These are phyloP conservation scores for Anarrhichthys ocellatus DNA, from an alignment of 2,113 vertebrate genomes.

Conservation along the genomic window DNA sequence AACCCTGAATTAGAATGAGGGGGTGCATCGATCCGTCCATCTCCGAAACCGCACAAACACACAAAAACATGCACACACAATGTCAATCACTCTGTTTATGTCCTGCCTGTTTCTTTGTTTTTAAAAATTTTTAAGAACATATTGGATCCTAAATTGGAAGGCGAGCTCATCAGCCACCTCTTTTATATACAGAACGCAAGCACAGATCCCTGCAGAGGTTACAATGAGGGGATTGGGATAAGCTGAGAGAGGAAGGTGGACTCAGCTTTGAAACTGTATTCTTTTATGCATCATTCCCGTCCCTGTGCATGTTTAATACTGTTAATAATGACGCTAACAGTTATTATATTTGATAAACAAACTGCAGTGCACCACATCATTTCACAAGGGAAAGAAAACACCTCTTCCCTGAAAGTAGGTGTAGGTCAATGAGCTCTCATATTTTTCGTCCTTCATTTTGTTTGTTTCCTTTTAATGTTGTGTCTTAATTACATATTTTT, in stretches of 20 bases:
- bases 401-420: slow-evolving; percentile 4
- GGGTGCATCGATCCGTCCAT: slow-evolving; percentile 8
- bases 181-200: slow-evolving; percentile 24
- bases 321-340: slow-evolving; percentile 3
- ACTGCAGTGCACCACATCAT: slow-evolving; percentile 6
- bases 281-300: slow-evolving; percentile 2
- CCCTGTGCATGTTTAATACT: slow-evolving; percentile 11
- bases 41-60: not conserved
- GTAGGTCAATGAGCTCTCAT: not conserved
- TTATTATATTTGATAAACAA: not conserved
- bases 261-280: slow-evolving; percentile 23
- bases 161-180: slow-evolving; percentile 17
- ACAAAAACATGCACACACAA: not conserved
- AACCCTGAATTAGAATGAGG: slow-evolving; percentile 23
- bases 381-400: not conserved
- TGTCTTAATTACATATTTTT: not conserved
- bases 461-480: not conserved
- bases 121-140: not conserved
- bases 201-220: slow-evolving; percentile 39
- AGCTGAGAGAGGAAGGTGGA: slow-evolving; percentile 7
- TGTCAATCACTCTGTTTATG: not conserved
- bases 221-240: slow-evolving; percentile 20
- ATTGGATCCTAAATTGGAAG: slow-evolving; percentile 27
- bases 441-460: not conserved
- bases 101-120: not conserved